Base-by-base conservation (phyloP, 1,140 invertebrate species). In the Trachelipus rathkii region DNA sequence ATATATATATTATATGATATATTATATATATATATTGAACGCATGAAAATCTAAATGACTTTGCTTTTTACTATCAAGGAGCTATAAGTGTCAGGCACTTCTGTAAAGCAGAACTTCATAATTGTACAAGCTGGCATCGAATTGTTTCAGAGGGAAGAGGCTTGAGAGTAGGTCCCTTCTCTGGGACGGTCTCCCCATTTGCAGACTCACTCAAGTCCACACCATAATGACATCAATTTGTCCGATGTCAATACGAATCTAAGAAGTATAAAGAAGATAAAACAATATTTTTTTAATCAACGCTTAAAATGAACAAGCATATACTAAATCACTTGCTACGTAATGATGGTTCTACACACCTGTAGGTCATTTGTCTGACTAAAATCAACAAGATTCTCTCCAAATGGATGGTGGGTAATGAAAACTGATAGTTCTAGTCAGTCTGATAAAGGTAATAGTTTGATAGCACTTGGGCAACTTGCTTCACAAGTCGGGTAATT, bases 321-420 rank as follows among this genome's bases (percentile, higher is more conserved):
- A 33, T 33, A 33, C 1, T 33, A 33, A n/a, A 33, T 33, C 33
- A 33, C 6, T 33, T 33, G 33, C 33, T 33, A 33, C 33, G n/a
- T 33, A 33, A 33, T 33, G 33, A 33, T 3, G 33, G 33, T 1
- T 33, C 10, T 44, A 60, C 67, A 73, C 80, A 95, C 93, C 85
- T 96, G 96, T 90, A 99, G 93, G 84, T 98, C 96, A 83, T 97
- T 95, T 96, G 95, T 9, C 95, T 89, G 0, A 97, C 93, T 78
- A 95, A 94, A n/a, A 85, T 97, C 94, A 0, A 98, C 95, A 50
- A 99, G 87, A 19, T 86, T 60, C 95, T 90, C 84, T 98, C 96
- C 78, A 99, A 85, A 80, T 93, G 91, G 84, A 96, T 95, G 24
- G 82, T n/a, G 90, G 86, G 84, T 90, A 86, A 82, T 91, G 84